These are phyloP conservation scores for Stegana nigrithorax DNA, from an alignment of 2,888 invertebrate genomes.

Conservation along the genomic window DNA sequence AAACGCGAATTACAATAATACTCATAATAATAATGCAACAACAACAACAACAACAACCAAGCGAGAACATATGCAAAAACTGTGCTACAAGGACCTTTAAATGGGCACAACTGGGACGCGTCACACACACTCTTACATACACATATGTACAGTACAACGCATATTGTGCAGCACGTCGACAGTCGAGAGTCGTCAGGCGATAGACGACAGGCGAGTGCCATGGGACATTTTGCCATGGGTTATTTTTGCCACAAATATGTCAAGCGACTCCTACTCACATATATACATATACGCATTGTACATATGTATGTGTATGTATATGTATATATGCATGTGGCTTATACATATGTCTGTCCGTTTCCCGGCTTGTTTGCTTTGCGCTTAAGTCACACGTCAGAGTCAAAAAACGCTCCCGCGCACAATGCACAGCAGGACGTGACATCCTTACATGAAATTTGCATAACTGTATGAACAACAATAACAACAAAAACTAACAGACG, in stretches of 20 bases:
- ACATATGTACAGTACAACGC: too few species aligned
- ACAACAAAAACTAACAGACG: conserved; percentile 24
- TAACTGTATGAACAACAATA: conserved; percentile 53
- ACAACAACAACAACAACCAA: conserved; percentile 35
- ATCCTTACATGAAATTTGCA: conserved; percentile 59
- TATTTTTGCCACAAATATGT: background rate
- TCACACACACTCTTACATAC: too few species aligned
- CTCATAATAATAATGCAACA: conserved; percentile 43
- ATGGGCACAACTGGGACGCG: background rate
- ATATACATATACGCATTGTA: background rate
- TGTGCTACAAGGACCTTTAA: background rate
- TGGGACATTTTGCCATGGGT: background rate
- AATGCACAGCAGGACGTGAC: conserved; percentile 49
- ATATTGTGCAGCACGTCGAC: too few species aligned
- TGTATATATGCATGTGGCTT: conserved; percentile 15
- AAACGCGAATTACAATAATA: conserved; percentile 30
- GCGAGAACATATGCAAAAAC: background rate
- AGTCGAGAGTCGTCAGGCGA: too few species aligned
- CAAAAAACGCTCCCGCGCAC: conserved; percentile 10
- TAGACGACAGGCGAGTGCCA: background rate
- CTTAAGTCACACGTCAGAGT: conserved; percentile 59
- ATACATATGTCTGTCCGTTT: conserved; percentile 27
- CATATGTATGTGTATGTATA: conserved; percentile 20
- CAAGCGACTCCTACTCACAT: conserved; percentile 1
- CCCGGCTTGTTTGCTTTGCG: conserved; percentile 29